Evolutionary conservation across 2,113 vertebrate genomes (phyloP).

Genomic region (Albula glossodonta): DNA sequence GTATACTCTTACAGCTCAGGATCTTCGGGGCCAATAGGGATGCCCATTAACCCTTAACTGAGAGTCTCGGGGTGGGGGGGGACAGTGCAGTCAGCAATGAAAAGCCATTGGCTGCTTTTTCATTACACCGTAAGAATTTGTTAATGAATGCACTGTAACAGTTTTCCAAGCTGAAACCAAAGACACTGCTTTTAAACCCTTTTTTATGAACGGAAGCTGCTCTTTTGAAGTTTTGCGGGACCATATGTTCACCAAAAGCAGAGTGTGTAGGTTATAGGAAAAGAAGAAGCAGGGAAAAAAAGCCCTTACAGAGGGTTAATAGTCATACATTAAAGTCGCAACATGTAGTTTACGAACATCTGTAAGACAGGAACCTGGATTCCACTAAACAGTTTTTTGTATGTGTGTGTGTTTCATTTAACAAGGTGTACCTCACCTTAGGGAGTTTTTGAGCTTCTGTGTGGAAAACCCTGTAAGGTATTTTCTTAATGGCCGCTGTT

Average conservation of each 20-base stretch:
- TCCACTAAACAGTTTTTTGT: constrained; percentile 42
- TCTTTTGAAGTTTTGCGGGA: constrained; percentile 45
- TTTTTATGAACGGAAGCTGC: constrained; percentile 56
- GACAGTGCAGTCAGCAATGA: background rate
- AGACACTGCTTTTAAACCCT: constrained; percentile 40
- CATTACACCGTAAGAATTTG: constrained; percentile 32
- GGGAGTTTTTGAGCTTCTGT: constrained; percentile 24
- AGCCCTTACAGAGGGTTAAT: constrained; percentile 38
- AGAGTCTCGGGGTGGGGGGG: background rate
- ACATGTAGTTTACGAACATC: constrained; percentile 43
- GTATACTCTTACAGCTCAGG: background rate
- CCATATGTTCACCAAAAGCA: constrained; percentile 40
- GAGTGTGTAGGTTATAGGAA: constrained; percentile 22
- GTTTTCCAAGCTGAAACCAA: constrained; percentile 34
- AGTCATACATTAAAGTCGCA: constrained; percentile 42
- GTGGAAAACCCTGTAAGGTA: constrained; percentile 4
- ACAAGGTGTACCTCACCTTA: constrained; percentile 40
- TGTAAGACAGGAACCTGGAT: constrained; percentile 43
- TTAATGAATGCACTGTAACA: constrained; percentile 45
- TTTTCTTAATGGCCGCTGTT: background rate
- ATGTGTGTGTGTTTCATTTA: constrained; percentile 14
- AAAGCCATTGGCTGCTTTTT: constrained; percentile 38
- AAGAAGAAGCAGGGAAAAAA: constrained; percentile 17
- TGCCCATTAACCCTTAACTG: background rate
- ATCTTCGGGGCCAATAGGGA: background rate